These are phyloP conservation scores for Xestoiulus laeticollis DNA, from an alignment of 2,888 invertebrate genomes.

Conservation along the genomic window DNA sequence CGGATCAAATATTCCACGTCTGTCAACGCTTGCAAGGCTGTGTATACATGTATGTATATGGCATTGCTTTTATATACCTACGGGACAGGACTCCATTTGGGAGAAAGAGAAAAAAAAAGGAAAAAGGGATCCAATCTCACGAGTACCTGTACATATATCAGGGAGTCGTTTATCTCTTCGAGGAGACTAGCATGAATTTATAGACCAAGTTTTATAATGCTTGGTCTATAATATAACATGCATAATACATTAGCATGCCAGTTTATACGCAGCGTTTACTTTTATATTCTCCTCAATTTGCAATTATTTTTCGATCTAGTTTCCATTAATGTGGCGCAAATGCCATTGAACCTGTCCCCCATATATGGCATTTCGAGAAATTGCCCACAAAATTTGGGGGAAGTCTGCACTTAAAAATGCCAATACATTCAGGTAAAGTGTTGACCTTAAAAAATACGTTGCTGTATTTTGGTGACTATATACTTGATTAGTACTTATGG, in stretches of 20 bases:
- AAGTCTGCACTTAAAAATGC: not conserved
- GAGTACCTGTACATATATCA: not conserved
- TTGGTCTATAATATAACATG: not conserved
- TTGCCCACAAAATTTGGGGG: not conserved
- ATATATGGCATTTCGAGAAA: not conserved
- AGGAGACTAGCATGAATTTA: not conserved
- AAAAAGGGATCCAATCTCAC: not conserved
- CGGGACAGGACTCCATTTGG: not conserved
- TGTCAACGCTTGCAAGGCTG: not conserved
- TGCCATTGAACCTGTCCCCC: not conserved
- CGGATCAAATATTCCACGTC: not conserved
- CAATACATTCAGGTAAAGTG: too few relatives aligned
- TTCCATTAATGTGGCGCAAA: slow-evolving; percentile 1
- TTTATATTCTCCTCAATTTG: not conserved
- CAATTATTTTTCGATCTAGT: not conserved
- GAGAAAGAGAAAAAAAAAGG: not conserved
- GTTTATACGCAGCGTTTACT: not conserved
- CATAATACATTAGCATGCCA: not conserved
- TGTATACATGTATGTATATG: not conserved
- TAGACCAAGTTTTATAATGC: not conserved
- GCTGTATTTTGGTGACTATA: too few relatives aligned
- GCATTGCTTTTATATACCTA: not conserved
- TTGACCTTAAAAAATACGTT: too few relatives aligned
- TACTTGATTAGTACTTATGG: too few relatives aligned
- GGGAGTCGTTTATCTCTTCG: not conserved